Percentiles rank a stretch among this genome's conserved stretches.
Conservation (phyloP, 2,113 vertebrate species). For the Microtus oregoni region DNA sequence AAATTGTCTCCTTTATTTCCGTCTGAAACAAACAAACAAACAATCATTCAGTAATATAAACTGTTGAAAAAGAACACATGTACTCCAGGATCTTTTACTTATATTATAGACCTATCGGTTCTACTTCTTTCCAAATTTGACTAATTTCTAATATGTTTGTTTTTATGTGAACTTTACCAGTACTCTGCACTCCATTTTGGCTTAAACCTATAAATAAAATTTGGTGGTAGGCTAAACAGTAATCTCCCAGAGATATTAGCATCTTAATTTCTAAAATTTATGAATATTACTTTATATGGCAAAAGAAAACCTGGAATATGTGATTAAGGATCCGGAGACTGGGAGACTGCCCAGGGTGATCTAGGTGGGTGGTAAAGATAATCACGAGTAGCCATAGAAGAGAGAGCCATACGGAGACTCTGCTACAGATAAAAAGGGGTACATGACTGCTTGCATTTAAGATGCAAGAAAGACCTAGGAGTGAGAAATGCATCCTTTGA, state of each 20-base stretch:
- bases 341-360: neutral
- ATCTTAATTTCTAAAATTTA: slow-evolving; percentile 15
- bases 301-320: slow-evolving; percentile 13
- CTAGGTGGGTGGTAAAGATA: neutral
- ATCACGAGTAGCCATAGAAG: neutral
- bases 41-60: slow-evolving; percentile 43
- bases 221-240: neutral
- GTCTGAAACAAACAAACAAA: neutral
- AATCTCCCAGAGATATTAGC: neutral
- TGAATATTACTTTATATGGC: neutral
- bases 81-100: slow-evolving; percentile 11
- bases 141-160: slow-evolving; percentile 37
- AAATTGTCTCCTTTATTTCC: neutral
- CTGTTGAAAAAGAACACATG: neutral
- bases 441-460: neutral
- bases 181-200: neutral
- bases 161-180: slow-evolving; percentile 38
- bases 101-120: neutral
- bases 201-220: neutral
- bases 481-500: neutral
- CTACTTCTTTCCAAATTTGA: slow-evolving; percentile 24
- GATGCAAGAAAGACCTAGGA: neutral
- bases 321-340: slow-evolving; percentile 4
- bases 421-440: neutral
- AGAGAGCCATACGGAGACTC: neutral